Evolutionary conservation across 2,797 vertebrate genomes (phyloP).

Genomic region (Gymnothorax javanicus): DNA sequence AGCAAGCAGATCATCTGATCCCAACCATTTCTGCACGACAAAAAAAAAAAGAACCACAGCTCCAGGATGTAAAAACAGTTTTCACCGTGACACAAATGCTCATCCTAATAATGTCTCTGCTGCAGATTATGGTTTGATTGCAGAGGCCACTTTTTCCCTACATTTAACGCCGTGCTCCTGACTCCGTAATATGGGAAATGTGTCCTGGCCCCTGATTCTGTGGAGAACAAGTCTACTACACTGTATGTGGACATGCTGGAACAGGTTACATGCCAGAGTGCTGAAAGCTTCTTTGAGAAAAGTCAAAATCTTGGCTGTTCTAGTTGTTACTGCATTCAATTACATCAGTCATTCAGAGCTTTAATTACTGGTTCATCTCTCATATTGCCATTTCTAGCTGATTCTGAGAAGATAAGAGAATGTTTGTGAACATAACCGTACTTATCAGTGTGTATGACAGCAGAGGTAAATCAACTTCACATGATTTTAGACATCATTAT

Average conservation of each 20-base stretch:
- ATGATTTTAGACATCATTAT: not conserved
- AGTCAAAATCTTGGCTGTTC: not conserved
- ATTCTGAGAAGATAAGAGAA: not conserved
- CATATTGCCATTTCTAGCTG: not conserved
- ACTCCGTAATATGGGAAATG: slow-evolving; percentile 57
- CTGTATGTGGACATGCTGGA: slow-evolving; percentile 37
- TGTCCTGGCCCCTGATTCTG: slow-evolving; percentile 57
- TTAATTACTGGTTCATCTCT: not conserved
- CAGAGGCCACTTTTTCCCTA: slow-evolving; percentile 50
- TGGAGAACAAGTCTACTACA: slow-evolving; percentile 62
- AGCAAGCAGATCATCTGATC: slow-evolving; percentile 21
- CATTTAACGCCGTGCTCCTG: slow-evolving; percentile 57
- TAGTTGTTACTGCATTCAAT: not conserved
- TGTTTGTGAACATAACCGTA: not conserved
- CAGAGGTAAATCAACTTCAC: not conserved
- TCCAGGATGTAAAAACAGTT: slow-evolving; percentile 19
- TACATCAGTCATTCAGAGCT: not conserved
- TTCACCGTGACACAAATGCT: slow-evolving; percentile 9
- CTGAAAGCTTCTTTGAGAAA: not conserved
- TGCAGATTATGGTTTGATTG: slow-evolving; percentile 41
- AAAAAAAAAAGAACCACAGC: slow-evolving; percentile 4
- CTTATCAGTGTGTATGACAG: not conserved
- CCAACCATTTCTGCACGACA: slow-evolving; percentile 14
- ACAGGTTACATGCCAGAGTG: not conserved
- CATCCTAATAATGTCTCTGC: not conserved